Base-by-base conservation (phyloP, 2,113 vertebrate species). In the Bettongia penicillata region DNA sequence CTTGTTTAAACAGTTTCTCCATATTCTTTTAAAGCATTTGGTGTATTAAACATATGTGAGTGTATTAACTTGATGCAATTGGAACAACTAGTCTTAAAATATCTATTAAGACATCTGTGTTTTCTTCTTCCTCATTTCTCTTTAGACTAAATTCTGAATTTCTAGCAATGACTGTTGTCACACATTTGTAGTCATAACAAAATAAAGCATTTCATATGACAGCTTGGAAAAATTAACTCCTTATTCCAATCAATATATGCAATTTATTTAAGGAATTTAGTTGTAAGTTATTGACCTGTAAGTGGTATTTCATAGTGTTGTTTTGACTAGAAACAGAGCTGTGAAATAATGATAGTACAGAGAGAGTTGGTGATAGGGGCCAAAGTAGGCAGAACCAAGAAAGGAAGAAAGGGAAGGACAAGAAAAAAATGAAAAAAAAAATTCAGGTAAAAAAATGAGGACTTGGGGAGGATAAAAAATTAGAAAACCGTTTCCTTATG, bases 1-100 rank as follows among this genome's bases (percentile, higher is more conserved):
- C 51, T 94, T 96, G 25, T 96, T 97, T 96, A 90, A 97, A 91
- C 92, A 90, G 2, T 92, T 96, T 95, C 50, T 94, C 22, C 1
- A 53, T n/a, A 91, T 95, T 92, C 92, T 90, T 91, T 77, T 47
- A 84, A 96, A 94, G 68, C 53, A 89, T n/a, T 93, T 92, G 26
- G 25, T 23, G n/a, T 26, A 48, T 91, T 96, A 84, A 26, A 94
- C 8, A 19, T 68, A 92, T 52, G 24, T 57, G 28, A 84, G 93
- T 26, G 89, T 89, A 48, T 91, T 89, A 94, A 23, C 92, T 92
- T 47, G 49, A 51, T 48, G 49, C 25, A 49, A 25, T 90, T 50
- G 57, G 55, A 93, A 96, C 49, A 90, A 93, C 52, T 51, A 53
- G 24, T 68, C 68, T 89, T 77, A 84, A 93, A 84, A 89, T 84